phyloP scores from a whole-genome alignment of 2,888 invertebrate species.

The Epsilonema sp. region DNA sequence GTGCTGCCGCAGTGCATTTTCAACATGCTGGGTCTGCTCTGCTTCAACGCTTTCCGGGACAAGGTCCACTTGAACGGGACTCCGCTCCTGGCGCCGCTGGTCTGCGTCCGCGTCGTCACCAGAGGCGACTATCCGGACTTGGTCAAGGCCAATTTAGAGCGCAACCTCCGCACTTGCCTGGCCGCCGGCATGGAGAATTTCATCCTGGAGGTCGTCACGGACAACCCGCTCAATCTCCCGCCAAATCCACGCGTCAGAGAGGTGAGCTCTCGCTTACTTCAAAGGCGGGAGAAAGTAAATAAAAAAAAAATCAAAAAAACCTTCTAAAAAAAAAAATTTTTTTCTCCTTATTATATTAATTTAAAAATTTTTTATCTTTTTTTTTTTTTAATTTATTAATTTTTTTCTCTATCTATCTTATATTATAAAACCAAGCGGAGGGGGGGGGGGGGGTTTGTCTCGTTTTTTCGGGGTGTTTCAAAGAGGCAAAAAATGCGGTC shows the following conservation, averaged over 20 bases:
- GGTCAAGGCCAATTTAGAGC: constrained; percentile 60
- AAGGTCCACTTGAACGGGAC: constrained; percentile 69
- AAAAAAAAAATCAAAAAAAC: too few relatives aligned
- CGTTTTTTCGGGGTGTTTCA: too few relatives aligned
- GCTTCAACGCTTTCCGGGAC: constrained; percentile 84
- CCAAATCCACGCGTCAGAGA: constrained; percentile 51
- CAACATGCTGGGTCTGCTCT: constrained; percentile 42
- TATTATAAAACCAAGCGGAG: too few relatives aligned
- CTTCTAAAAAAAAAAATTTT: too few relatives aligned
- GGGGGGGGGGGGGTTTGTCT: too few relatives aligned
- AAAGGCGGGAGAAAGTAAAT: too few relatives aligned
- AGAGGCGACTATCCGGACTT: constrained; percentile 78
- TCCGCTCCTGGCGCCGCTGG: constrained; percentile 71
- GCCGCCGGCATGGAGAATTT: constrained; percentile 83
- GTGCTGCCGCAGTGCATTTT: constrained; percentile 28
- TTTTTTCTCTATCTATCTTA: too few relatives aligned
- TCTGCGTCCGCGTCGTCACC: constrained; percentile 80
- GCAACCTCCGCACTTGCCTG: constrained; percentile 65
- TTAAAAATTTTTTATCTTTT: too few relatives aligned
- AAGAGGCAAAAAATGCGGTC: too few relatives aligned
- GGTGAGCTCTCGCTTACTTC: too few relatives aligned
- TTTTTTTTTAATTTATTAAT: too few relatives aligned
- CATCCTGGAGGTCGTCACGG: constrained; percentile 82
- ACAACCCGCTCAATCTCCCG: constrained; percentile 40
- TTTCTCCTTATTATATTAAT: too few relatives aligned